phyloP scores from a whole-genome alignment of 1,140 invertebrate species.

The Rhopalosiphum padi region DNA sequence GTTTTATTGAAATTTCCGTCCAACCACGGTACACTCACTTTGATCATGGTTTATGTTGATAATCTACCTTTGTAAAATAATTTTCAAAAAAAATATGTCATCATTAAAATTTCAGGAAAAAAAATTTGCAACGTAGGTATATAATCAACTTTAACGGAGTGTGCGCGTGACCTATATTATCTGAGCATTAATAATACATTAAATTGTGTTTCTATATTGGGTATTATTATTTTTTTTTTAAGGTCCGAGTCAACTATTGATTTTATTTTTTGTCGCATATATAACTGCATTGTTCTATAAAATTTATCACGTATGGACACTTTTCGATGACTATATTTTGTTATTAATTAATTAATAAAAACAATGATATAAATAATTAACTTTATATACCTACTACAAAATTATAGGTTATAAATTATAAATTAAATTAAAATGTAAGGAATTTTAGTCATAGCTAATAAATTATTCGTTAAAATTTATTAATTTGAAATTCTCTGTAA shows the following conservation, averaged over 20 bases:
- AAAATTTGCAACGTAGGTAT: background rate
- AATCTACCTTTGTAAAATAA: background rate
- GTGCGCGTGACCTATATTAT: constrained; percentile 13
- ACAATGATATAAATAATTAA: no score
- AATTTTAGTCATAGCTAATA: no score
- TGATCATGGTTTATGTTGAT: background rate
- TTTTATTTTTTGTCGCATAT: background rate
- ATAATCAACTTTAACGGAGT: background rate
- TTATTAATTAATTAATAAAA: no score
- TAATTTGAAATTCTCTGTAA: no score
- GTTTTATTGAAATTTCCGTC: constrained; percentile 2
- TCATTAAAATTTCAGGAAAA: background rate
- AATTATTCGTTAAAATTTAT: no score
- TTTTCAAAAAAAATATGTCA: background rate
- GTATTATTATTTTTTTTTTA: background rate
- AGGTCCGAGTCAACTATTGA: background rate
- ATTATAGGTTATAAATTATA: no score
- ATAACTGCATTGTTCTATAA: background rate
- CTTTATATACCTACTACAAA: background rate
- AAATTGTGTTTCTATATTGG: background rate
- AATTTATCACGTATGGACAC: background rate
- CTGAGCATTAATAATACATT: background rate
- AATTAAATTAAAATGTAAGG: no score
- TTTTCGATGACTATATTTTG: no score
- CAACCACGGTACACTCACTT: background rate